Percentiles rank a stretch among this genome's conserved stretches.
Conservation (phyloP, 2,888 invertebrate species). For the Aleiodes leptofemur region DNA sequence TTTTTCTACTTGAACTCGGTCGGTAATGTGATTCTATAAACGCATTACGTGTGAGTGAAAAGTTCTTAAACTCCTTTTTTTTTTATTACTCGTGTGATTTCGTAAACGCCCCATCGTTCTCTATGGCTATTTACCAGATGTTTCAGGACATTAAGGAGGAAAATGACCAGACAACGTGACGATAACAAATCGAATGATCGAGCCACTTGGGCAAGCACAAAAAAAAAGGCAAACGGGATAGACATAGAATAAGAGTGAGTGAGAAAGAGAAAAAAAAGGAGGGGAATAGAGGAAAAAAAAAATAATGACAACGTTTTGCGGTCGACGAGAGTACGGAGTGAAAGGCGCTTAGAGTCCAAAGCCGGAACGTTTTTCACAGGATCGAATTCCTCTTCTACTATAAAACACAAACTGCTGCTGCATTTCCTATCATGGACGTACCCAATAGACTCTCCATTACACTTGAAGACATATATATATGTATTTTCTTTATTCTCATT, state of each 20-base stretch:
- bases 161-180: conserved; percentile 3
- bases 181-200: conserved; percentile 6
- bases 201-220: neutral
- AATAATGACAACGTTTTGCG: conserved; percentile 55
- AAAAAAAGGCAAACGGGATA: no score
- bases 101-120: no score
- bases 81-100: no score
- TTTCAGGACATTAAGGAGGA: neutral
- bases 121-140: no score
- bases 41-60: no score
- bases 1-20: neutral
- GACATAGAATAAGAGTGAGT: no score
- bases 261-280: neutral
- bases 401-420: conserved; percentile 1
- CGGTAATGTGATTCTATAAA: no score
- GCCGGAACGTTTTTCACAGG: conserved; percentile 38
- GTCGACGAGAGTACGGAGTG: conserved; percentile 58
- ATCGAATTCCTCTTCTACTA: conserved; percentile 34
- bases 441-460: conserved; percentile 28
- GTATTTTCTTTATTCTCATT: conserved; percentile 4
- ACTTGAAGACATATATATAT: neutral
- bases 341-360: conserved; percentile 55
- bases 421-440: conserved; percentile 27
- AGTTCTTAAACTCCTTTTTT: no score
- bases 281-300: conserved; percentile 20